Evolutionary conservation across 2,888 invertebrate species (phyloP).

Genomic region (Drosophila hamatofila): DNA sequence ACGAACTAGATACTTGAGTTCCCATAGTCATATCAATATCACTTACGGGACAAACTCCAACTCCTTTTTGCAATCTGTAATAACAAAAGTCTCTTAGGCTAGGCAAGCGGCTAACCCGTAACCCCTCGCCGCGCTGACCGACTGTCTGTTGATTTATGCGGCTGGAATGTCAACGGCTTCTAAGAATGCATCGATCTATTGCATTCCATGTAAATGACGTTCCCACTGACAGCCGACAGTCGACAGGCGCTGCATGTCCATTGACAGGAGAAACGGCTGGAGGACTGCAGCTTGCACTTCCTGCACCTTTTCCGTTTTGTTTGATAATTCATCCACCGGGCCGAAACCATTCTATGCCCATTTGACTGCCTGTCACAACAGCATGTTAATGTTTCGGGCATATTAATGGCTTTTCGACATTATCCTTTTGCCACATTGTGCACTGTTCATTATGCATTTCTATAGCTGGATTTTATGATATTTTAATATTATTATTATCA

Average conservation of each 20-base stretch:
- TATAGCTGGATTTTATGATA: conserved; percentile 41
- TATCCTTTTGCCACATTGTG: conserved; percentile 76
- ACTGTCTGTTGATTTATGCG: conserved; percentile 52
- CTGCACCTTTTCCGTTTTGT: conserved; percentile 39
- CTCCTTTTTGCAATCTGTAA: conserved; percentile 28
- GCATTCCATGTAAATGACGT: conserved; percentile 66
- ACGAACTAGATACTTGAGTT: background rate
- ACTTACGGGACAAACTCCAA: background rate
- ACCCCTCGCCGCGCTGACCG: background rate
- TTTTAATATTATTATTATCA: conserved; percentile 33
- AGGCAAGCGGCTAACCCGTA: background rate
- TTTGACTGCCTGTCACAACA: conserved; percentile 79
- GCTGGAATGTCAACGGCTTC: conserved; percentile 51
- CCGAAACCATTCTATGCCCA: conserved; percentile 45
- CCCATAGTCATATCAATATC: conserved; percentile 9
- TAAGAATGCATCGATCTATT: conserved; percentile 62
- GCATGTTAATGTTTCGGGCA: conserved; percentile 65
- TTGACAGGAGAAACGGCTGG: conserved; percentile 36
- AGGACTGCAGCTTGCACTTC: conserved; percentile 69
- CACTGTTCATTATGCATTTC: conserved; percentile 63
- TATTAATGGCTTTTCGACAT: conserved; percentile 78
- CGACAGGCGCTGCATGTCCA: conserved; percentile 45
- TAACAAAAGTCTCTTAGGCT: conserved; percentile 13
- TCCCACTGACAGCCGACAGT: conserved; percentile 33
- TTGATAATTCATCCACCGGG: conserved; percentile 27